Percentiles rank a stretch among this genome's conserved stretches.
Conservation (phyloP, 2,113 vertebrate species). For the Oreochromis niloticus region DNA sequence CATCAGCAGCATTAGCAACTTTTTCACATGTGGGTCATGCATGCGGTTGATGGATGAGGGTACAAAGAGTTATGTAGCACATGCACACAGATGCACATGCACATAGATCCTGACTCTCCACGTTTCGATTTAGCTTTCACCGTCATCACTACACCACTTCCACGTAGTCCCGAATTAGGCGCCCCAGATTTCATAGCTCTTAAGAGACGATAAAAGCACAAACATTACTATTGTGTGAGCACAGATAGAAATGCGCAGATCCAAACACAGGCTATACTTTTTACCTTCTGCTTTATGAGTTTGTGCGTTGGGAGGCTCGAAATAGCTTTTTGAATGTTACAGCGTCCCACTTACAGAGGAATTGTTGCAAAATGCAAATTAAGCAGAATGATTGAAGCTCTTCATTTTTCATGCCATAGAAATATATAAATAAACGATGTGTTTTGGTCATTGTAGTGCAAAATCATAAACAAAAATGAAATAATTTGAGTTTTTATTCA, state of each 20-base stretch:
- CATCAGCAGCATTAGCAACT: slow-evolving; percentile 21
- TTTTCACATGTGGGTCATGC: slow-evolving; percentile 32
- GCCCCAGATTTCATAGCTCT: slow-evolving; percentile 34
- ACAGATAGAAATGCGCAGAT: not conserved
- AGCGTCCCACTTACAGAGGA: not conserved
- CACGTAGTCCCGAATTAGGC: not conserved
- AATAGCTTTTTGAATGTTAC: not conserved
- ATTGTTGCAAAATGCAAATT: slow-evolving; percentile 13
- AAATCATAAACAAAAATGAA: not conserved
- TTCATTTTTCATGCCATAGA: not conserved
- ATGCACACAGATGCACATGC: not conserved
- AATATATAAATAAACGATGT: not conserved
- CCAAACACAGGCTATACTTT: not conserved
- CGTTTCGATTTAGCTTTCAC: slow-evolving; percentile 19
- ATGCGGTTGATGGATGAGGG: slow-evolving; percentile 1
- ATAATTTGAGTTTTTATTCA: not conserved
- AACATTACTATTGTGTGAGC: slow-evolving; percentile 5
- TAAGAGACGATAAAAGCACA: slow-evolving; percentile 16
- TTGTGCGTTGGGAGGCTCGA: not conserved
- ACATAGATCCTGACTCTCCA: not conserved
- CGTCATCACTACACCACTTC: not conserved
- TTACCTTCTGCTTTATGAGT: not conserved
- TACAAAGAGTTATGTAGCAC: not conserved
- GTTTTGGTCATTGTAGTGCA: not conserved
- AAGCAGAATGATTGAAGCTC: not conserved